Evolutionary conservation across 2,888 invertebrate species (phyloP).

Genomic region (Eristalis tenax): DNA sequence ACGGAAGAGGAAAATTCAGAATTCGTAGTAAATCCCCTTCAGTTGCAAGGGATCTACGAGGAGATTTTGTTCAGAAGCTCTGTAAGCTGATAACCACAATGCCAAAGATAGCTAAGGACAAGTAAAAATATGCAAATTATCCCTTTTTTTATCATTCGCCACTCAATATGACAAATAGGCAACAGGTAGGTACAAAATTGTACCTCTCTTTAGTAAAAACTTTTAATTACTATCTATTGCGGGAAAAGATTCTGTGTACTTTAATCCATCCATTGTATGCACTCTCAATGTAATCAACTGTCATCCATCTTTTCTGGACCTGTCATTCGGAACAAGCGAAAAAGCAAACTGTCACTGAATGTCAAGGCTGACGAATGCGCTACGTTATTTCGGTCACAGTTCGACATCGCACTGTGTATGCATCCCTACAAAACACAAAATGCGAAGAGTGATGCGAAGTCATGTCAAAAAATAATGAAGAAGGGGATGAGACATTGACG

Average conservation of each 20-base stretch:
- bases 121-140: constrained; percentile 11
- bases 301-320: not conserved
- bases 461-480: not conserved
- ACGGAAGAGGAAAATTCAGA: not conserved
- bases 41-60: not conserved
- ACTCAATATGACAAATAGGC: not conserved
- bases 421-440: not conserved
- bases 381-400: not conserved
- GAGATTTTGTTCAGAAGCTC: constrained; percentile 1
- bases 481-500: not conserved
- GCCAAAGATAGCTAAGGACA: not conserved
- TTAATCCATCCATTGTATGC: not conserved
- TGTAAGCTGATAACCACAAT: not conserved
- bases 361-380: not conserved
- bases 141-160: too few relatives aligned
- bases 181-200: not conserved
- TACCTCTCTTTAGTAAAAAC: not conserved
- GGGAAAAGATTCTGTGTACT: too few relatives aligned
- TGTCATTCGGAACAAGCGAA: not conserved
- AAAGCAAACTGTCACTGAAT: not conserved
- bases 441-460: not conserved
- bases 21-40: not conserved
- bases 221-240: too few relatives aligned
- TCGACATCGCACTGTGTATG: not conserved
- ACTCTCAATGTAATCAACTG: not conserved